Base-by-base conservation (phyloP, 2,888 invertebrate genomes). In the Leucozona laternaria region DNA sequence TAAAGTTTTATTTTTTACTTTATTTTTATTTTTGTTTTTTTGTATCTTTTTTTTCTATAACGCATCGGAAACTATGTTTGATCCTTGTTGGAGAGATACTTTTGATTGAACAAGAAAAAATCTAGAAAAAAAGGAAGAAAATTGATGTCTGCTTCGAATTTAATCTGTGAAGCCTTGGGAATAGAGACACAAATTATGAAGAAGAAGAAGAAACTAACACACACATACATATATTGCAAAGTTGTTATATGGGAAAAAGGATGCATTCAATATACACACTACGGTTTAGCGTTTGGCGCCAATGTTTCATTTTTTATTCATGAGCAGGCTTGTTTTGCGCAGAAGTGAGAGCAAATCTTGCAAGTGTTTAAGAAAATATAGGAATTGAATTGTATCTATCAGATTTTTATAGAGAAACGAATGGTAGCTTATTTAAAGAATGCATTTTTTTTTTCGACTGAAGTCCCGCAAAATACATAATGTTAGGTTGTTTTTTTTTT, bases 21-120 rank as follows among this genome's bases (percentile, higher is more conserved):
- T 28, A 43, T 48, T 0, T 66, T 20, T 6, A 0, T 10, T 17
- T 20, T 20, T 17, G 15, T 15, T 20, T 37, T 37, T 37, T 13
- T 2, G 4, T 10, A 28, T 34, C 31, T 34, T 20, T 11, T 37
- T 37, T 15, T 15, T 10, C 2, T 66, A 3, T 6, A 31, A 50
- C 22, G 50, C 68, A 68, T 53, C 68, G 53, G 37, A 37, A 53
- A 68, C 53, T 8, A 37, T 53, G 37, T 53, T 68, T 68, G 68
- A 66, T 66, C 66, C 66, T 66, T 48, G 48, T 25, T 43, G 25
- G 22, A 53, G 25, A 53, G 13, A 68, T 22, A 48, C 17, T 53
- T 37, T 37, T 25, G 53, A 50, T 17, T 22, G 34, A 50, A 50
- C 10, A 50, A 22, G 34, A 20, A 8, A 40, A 37, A 68, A 68